Base-by-base conservation (phyloP, 2,113 vertebrate genomes). In the Planiliza haematocheilus region DNA sequence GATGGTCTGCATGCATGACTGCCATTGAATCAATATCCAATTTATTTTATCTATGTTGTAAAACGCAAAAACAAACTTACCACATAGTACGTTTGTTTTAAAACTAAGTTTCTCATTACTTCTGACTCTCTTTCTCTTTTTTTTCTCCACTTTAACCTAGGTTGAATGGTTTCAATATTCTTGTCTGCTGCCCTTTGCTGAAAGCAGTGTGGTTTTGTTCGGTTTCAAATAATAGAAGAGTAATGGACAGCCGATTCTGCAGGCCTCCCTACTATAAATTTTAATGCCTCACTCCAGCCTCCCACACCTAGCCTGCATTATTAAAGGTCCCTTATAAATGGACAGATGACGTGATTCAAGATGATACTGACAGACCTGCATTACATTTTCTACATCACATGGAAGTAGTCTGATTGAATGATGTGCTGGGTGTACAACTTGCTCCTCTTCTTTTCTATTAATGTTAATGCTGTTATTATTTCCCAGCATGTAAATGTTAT, bases 231-330 rank as follows among this genome's bases (percentile, higher is more conserved):
- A 79, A 62, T 49, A 66, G 37, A 74, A 48, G 68, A 77, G 70
- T 74, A 80, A 81, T 84, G 82, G 48, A 69, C 61, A 61, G 36
- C 14, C 59, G 3, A 30, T 30, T 21, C 48, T 63, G 46, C 12
- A 36, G n/a, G 77, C 20, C 42, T 58, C 17, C 8, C 11, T 14
- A 39, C 57, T 69, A 61, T 86, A 24, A 72, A 86, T 85, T 57
- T 83, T 74, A 87, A 83, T 83, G 67, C 16, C 30, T n/a, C 7
- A 11, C 53, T 76, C 46, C 42, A 60, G 65, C 69, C 39, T 77
- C 51, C 20, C 67, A 60, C 86, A 65, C 49, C 74, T 20, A 20
- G n/a, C 24, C 34, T 83, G 63, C 74, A 78, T 86, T 75, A 81
- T 77, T 83, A 13, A 88, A 43, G 42, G 41, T 63, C 39, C n/a